phyloP scores from a whole-genome alignment of 2,113 vertebrate genomes.

The Tenebrosternarchus preto region DNA sequence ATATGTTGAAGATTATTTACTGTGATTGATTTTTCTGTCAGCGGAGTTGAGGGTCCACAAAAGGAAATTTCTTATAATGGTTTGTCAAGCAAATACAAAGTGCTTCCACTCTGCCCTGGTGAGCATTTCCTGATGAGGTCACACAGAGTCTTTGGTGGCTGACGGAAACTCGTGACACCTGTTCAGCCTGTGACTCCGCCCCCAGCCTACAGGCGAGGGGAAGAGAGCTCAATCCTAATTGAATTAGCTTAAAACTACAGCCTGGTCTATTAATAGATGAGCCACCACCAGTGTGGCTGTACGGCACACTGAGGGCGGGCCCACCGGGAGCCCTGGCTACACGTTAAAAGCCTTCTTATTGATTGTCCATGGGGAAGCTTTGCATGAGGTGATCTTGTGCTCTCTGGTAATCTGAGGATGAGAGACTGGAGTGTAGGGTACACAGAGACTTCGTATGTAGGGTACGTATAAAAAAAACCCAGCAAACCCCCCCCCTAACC shows the following conservation, averaged over 20 bases:
- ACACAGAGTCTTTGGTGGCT: no score
- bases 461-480: not conserved
- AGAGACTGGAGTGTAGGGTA: slow-evolving; percentile 13
- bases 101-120: slow-evolving; percentile 27
- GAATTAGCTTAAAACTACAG: slow-evolving; percentile 76
- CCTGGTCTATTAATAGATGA: slow-evolving; percentile 75
- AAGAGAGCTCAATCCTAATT: slow-evolving; percentile 78
- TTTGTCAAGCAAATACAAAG: no score
- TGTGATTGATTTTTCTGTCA: no score
- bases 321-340: slow-evolving; percentile 35
- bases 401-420: slow-evolving; percentile 52
- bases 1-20: no score
- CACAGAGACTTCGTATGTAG: not conserved
- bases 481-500: no score
- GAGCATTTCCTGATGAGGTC: slow-evolving; percentile 54
- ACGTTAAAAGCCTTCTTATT: slow-evolving; percentile 77
- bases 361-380: slow-evolving; percentile 66
- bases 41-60: not conserved
- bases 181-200: no score
- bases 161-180: no score
- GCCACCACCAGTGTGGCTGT: slow-evolving; percentile 72
- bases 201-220: no score
- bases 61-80: no score
- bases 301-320: slow-evolving; percentile 38
- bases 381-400: slow-evolving; percentile 60